Conservation (phyloP, 2,113 vertebrate genomes). For the Coryphaenoides rupestris region DNA sequence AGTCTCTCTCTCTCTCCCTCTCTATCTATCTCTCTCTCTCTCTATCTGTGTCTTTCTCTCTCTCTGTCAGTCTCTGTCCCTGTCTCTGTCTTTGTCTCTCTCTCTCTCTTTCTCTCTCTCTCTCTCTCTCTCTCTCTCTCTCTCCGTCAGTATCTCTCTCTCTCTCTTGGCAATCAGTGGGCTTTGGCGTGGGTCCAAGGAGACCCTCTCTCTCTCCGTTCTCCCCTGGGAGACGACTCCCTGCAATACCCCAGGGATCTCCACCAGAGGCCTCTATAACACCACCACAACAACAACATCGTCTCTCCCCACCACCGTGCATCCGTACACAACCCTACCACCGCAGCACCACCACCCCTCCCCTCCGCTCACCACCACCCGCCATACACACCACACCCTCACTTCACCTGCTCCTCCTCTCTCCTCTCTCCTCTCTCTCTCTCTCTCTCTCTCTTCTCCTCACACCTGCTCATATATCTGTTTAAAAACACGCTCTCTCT, state of each 20-base stretch:
- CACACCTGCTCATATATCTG: background rate
- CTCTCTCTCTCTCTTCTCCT: background rate
- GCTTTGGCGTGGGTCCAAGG: too few relatives aligned
- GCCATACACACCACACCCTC: too few relatives aligned
- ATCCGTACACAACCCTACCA: too few relatives aligned
- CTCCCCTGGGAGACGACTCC: slow-evolving; percentile 13
- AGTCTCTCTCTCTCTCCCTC: too few relatives aligned
- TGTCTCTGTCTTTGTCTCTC: slow-evolving; percentile 13
- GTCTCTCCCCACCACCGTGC: too few relatives aligned
- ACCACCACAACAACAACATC: slow-evolving; percentile 40
- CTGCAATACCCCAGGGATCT: slow-evolving; percentile 73
- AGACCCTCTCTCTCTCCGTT: background rate
- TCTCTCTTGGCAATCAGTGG: background rate
- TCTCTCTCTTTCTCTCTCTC: slow-evolving; percentile 11
- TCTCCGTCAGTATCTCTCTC: background rate
- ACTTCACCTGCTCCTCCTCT: slow-evolving; percentile 1
- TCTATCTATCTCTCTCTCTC: background rate
- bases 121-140: background rate
- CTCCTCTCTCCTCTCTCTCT: background rate
- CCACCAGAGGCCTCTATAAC: slow-evolving; percentile 78
- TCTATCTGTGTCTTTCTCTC: background rate
- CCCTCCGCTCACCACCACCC: too few relatives aligned
- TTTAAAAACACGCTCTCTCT: background rate
- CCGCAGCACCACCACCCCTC: too few relatives aligned
- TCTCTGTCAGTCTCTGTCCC: slow-evolving; percentile 4